A percentile compares a stretch with the other conserved stretches of the same genome.
phyloP scores from a whole-genome alignment of 2,797 vertebrate species.

The Danio tinwini region DNA sequence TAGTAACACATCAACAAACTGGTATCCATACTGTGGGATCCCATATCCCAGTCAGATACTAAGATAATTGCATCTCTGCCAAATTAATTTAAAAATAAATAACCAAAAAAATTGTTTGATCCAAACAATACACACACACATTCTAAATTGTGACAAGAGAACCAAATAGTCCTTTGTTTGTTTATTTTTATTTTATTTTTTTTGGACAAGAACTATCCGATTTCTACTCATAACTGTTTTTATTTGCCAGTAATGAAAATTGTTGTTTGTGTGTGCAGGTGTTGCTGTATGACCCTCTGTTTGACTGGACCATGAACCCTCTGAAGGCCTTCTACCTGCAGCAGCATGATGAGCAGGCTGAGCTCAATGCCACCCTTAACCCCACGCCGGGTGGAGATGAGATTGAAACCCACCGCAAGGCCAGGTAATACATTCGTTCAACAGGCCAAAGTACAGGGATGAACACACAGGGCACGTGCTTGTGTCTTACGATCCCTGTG shows the following conservation, averaged over 20 bases:
- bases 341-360: constrained; percentile 90
- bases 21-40: too few relatives aligned
- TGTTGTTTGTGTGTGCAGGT: constrained; percentile 76
- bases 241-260: neutral
- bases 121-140: too few relatives aligned
- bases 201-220: too few relatives aligned
- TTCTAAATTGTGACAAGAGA: too few relatives aligned
- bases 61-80: too few relatives aligned
- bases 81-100: too few relatives aligned
- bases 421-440: constrained; percentile 73
- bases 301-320: constrained; percentile 99
- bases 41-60: too few relatives aligned
- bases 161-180: too few relatives aligned
- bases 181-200: too few relatives aligned
- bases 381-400: constrained; percentile 77
- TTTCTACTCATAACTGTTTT: neutral
- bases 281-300: constrained; percentile 94
- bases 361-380: constrained; percentile 83
- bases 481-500: neutral
- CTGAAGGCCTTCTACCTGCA: constrained; percentile 95
- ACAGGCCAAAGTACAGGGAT: too few relatives aligned
- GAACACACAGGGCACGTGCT: neutral
- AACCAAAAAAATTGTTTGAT: too few relatives aligned
- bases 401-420: constrained; percentile 80
- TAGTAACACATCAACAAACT: too few relatives aligned